phyloP scores from a whole-genome alignment of 2,113 vertebrate species.

The Apaloderma vittatum region DNA sequence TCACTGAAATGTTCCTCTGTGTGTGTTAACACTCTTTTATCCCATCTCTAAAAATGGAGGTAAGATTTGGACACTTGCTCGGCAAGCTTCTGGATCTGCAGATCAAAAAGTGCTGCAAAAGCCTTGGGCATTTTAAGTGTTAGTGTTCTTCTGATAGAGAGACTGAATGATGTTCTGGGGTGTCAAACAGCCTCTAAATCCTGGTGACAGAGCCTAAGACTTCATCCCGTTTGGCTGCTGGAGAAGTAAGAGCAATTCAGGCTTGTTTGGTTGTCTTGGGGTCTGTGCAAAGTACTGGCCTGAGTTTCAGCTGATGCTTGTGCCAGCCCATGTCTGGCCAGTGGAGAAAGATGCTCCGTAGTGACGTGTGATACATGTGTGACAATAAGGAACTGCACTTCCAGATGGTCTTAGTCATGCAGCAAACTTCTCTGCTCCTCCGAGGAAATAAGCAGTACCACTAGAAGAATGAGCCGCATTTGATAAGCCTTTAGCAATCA shows the following conservation, averaged over 20 bases:
- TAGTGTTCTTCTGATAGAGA: not conserved
- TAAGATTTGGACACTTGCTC: not conserved
- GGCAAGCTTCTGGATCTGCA: not conserved
- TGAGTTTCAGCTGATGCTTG: not conserved
- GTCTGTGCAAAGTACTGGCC: not conserved
- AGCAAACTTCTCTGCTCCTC: not conserved
- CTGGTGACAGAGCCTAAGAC: not conserved
- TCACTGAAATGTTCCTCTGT: not conserved
- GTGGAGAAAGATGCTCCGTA: not conserved
- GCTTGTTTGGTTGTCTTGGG: not conserved
- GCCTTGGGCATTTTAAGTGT: not conserved
- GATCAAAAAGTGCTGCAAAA: not conserved
- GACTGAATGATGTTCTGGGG: not conserved
- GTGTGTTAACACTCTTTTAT: not conserved
- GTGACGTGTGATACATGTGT: not conserved
- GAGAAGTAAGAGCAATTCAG: not conserved
- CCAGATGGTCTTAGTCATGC: not conserved
- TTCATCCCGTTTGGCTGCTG: not conserved
- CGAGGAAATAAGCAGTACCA: not conserved
- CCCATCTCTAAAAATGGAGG: not conserved
- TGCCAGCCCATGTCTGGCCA: not conserved
- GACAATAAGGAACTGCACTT: not conserved
- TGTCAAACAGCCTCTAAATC: not conserved
- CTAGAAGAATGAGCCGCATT: not conserved
- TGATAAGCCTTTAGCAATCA: conserved; percentile 17